These are phyloP conservation scores for Meandrusa payeni DNA, from an alignment of 2,888 invertebrate species.

Conservation along the genomic window DNA sequence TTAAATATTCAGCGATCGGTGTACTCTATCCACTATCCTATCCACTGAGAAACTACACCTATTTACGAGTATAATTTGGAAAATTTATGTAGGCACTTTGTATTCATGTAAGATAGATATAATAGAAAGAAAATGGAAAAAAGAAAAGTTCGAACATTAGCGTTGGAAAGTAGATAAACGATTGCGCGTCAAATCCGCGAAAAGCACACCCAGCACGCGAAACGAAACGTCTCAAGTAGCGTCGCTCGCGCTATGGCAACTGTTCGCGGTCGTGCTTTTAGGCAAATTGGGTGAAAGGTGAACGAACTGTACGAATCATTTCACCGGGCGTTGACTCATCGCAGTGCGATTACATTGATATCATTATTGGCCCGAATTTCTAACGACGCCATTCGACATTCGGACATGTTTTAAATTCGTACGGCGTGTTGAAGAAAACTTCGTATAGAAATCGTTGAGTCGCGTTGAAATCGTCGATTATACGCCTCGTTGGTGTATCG, in stretches of 20 bases:
- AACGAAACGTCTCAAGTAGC: conserved; percentile 32
- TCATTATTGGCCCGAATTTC: conserved; percentile 62
- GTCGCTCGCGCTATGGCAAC: conserved; percentile 36
- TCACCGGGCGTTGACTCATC: conserved; percentile 64
- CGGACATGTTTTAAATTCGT: conserved; percentile 35
- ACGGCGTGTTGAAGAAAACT: conserved; percentile 33
- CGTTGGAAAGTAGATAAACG: conserved; percentile 18
- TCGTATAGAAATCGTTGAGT: conserved; percentile 35
- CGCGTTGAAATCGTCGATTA: conserved; percentile 26
- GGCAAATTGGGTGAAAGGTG: conserved; percentile 73
- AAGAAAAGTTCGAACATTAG: conserved; percentile 4
- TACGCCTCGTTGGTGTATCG: neutral
- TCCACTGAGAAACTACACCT: too few relatives aligned
- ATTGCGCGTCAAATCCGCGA: conserved; percentile 13
- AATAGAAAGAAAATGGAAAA: too few relatives aligned
- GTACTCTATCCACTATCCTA: too few relatives aligned
- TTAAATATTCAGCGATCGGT: too few relatives aligned
- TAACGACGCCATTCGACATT: conserved; percentile 44
- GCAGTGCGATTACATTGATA: conserved; percentile 54
- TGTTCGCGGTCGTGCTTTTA: conserved; percentile 50
- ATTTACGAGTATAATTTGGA: too few relatives aligned
- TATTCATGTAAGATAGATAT: too few relatives aligned
- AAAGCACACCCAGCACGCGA: conserved; percentile 32
- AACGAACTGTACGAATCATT: conserved; percentile 55
- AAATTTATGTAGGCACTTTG: too few relatives aligned